Evolutionary conservation across 1,140 invertebrate species (phyloP).

Genomic region (Thaumatotibia leucotreta): DNA sequence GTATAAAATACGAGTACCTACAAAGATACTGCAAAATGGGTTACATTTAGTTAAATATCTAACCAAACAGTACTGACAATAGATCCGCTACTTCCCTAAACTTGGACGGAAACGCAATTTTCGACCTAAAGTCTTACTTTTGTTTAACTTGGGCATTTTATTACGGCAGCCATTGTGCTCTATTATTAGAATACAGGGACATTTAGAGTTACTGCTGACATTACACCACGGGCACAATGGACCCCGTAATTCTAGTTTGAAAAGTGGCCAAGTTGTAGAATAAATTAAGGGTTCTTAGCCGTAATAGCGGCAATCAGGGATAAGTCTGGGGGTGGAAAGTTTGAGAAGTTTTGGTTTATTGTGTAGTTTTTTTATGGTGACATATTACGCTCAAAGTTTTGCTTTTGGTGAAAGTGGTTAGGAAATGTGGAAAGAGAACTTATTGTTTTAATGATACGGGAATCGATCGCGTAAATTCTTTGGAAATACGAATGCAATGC

Average conservation of each 20-base stretch:
- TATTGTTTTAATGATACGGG: no score
- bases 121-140: slow-evolving; percentile 5
- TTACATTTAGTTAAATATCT: no score
- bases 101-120: background rate
- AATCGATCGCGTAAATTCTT: no score
- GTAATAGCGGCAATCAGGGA: background rate
- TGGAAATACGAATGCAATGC: no score
- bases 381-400: no score
- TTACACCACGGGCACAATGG: background rate
- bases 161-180: background rate
- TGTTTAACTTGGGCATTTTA: slow-evolving; percentile 11
- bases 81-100: background rate
- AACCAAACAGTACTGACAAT: no score
- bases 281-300: background rate
- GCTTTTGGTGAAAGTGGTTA: no score
- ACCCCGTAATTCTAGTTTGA: background rate
- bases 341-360: background rate
- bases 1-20: no score
- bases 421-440: background rate
- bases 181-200: slow-evolving; percentile 7
- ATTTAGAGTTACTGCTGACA: background rate
- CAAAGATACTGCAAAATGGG: no score
- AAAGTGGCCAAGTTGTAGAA: background rate
- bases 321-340: background rate
- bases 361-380: background rate